Percentiles rank a stretch among this genome's conserved stretches.
phyloP scores from a whole-genome alignment of 2,797 vertebrate genomes.

The Poeciliopsis presidionis region DNA sequence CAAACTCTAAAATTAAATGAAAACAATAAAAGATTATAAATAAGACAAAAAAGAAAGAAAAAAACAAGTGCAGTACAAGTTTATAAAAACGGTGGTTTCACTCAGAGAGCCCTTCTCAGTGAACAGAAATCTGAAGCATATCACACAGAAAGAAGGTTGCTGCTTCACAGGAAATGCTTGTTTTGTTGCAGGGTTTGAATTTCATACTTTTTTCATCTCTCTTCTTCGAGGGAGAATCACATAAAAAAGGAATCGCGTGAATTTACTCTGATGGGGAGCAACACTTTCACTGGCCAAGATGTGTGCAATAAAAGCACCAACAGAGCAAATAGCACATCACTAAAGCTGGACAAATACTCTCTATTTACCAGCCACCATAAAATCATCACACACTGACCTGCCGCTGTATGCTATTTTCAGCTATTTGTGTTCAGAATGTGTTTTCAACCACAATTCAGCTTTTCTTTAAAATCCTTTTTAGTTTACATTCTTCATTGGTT shows the following conservation, averaged over 20 bases:
- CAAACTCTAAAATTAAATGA: background rate
- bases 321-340: slow-evolving; percentile 12
- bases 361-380: slow-evolving; percentile 9
- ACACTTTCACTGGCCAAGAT: slow-evolving; percentile 26
- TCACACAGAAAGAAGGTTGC: slow-evolving; percentile 38
- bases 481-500: slow-evolving; percentile 45
- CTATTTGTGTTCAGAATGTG: background rate
- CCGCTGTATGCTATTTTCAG: slow-evolving; percentile 18
- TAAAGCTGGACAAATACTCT: slow-evolving; percentile 7
- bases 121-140: slow-evolving; percentile 44
- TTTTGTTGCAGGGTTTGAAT: slow-evolving; percentile 57
- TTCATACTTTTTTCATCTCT: slow-evolving; percentile 43
- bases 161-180: slow-evolving; percentile 47
- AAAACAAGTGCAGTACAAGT: slow-evolving; percentile 26
- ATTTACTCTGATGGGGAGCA: slow-evolving; percentile 39
- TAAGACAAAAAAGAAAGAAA: slow-evolving; percentile 11
- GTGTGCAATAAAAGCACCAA: slow-evolving; percentile 43
- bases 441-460: slow-evolving; percentile 21
- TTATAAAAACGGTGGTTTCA: slow-evolving; percentile 17
- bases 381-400: slow-evolving; percentile 30
- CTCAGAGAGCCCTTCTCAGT: slow-evolving; percentile 28
- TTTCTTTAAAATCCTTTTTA: slow-evolving; percentile 47
- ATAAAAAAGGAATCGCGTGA: slow-evolving; percentile 27
- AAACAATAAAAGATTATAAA: background rate
- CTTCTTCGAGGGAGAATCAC: slow-evolving; percentile 34